A percentile compares a stretch with the other conserved stretches of the same genome.
These are phyloP conservation scores for Phasianus colchicus DNA, from an alignment of 2,113 vertebrate species.

Conservation along the genomic window DNA sequence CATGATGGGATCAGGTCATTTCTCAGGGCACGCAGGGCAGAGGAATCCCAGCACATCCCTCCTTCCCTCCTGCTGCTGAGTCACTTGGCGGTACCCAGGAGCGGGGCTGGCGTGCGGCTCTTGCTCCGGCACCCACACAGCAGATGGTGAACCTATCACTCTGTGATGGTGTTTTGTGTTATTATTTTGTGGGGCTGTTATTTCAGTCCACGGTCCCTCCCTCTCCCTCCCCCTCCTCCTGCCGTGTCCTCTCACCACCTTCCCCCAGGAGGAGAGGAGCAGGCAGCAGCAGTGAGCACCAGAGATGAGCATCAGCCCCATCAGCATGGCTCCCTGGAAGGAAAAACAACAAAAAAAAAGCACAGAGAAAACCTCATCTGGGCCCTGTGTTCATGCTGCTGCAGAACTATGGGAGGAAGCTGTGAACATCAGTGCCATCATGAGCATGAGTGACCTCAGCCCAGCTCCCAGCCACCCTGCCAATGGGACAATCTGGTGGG, in stretches of 20 bases:
- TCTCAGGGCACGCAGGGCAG: accelerated
- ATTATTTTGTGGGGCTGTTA: slow-evolving; percentile 9
- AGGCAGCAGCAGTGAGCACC: accelerated
- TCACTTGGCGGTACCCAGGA: background rate
- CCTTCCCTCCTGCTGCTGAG: background rate
- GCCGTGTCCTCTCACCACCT: background rate
- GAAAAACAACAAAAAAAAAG: background rate
- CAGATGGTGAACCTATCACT: slow-evolving; percentile 70
- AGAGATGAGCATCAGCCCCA: too few relatives aligned
- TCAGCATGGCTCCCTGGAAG: background rate
- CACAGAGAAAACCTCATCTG: background rate
- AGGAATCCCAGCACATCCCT: background rate
- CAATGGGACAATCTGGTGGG: background rate
- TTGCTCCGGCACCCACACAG: slow-evolving; percentile 32
- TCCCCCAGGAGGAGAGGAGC: background rate
- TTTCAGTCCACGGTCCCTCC: slow-evolving; percentile 14
- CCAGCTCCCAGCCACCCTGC: background rate
- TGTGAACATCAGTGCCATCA: background rate
- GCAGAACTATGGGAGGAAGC: background rate
- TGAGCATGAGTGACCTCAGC: background rate
- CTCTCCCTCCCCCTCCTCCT: background rate
- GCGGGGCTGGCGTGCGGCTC: background rate
- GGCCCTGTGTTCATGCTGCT: background rate
- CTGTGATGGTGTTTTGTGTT: background rate
- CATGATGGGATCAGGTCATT: accelerated